Evolutionary conservation across 1,140 invertebrate genomes (phyloP).

Genomic region (Bombus turneri): DNA sequence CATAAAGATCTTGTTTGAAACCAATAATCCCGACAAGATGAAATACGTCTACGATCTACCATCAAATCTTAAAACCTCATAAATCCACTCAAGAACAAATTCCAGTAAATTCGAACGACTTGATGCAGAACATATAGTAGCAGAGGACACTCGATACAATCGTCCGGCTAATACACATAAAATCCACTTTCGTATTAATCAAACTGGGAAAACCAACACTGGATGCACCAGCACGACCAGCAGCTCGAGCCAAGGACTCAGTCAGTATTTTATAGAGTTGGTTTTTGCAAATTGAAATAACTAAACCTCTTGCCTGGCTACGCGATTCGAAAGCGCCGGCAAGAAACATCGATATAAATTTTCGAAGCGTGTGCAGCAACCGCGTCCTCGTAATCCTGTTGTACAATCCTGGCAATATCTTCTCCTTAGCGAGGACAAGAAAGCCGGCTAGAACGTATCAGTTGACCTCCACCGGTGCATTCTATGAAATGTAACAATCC

Average conservation of each 20-base stretch:
- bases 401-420: slow-evolving; percentile 74
- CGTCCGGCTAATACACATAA: background rate
- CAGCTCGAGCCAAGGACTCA: background rate
- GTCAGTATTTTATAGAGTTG: slow-evolving; percentile 40
- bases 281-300: slow-evolving; percentile 59
- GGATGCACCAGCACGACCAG: background rate
- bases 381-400: slow-evolving; percentile 72
- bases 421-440: slow-evolving; percentile 71
- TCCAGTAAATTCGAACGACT: background rate
- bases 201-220: background rate
- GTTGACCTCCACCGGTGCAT: slow-evolving; percentile 43
- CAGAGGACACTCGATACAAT: background rate
- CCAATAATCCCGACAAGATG: background rate
- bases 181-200: background rate
- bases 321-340: slow-evolving; percentile 20
- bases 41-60: background rate
- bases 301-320: slow-evolving; percentile 8
- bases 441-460: slow-evolving; percentile 58
- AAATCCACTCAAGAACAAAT: too few species aligned
- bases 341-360: slow-evolving; percentile 69
- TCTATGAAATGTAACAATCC: slow-evolving; percentile 69
- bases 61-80: background rate
- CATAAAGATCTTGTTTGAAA: background rate
- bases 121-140: background rate
- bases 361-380: slow-evolving; percentile 61